Evolutionary conservation across 1,140 invertebrate genomes (phyloP).

Genomic region (Panulirus ornatus): DNA sequence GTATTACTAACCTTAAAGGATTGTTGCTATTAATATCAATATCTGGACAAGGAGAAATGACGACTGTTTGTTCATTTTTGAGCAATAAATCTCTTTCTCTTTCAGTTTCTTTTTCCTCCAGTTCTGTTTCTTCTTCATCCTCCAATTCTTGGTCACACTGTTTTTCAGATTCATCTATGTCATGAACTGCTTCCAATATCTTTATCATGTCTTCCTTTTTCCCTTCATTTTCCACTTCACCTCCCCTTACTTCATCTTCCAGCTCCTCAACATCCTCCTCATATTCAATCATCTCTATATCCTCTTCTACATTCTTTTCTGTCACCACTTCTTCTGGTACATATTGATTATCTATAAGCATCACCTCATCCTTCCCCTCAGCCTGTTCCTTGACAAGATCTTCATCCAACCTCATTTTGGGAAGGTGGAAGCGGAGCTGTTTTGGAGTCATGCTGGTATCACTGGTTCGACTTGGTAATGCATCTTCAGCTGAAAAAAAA

Average conservation of each 20-base stretch:
- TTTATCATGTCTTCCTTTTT: background rate
- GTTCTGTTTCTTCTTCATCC: background rate
- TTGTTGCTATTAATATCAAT: background rate
- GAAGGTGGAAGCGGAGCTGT: conserved; percentile 62
- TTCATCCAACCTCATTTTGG: conserved; percentile 5
- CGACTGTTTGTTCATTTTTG: background rate
- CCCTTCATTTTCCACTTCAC: conserved; percentile 5
- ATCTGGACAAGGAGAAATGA: background rate
- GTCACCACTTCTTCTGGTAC: background rate
- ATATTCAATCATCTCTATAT: background rate
- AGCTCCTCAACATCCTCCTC: background rate
- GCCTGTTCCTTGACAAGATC: conserved; percentile 2
- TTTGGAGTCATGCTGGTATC: conserved; percentile 59
- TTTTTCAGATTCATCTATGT: background rate
- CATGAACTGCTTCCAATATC: background rate
- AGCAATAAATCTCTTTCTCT: background rate
- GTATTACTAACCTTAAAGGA: background rate
- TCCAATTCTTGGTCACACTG: background rate
- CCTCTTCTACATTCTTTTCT: conserved; percentile 5
- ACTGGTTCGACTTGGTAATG: background rate
- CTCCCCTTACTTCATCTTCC: background rate
- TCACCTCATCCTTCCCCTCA: background rate
- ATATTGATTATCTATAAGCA: background rate
- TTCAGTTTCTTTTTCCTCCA: background rate
- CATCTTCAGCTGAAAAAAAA: background rate